Evolutionary conservation across 2,888 invertebrate species (phyloP).

Genomic region (Polymixis lichenea): DNA sequence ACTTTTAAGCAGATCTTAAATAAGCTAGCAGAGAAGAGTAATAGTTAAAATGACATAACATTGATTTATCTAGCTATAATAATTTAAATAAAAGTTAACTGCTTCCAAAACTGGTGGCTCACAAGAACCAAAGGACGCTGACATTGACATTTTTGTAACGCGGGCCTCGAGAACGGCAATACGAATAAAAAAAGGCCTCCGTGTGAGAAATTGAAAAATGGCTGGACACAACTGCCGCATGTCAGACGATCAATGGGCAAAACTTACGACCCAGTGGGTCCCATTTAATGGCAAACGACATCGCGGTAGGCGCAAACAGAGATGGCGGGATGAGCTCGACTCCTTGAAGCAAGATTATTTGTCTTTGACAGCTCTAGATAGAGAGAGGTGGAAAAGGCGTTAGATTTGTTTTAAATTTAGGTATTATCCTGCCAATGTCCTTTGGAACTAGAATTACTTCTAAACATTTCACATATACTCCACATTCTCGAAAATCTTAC

Average conservation of each 20-base stretch:
- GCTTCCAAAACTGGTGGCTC: not conserved
- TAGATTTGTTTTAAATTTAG: not conserved
- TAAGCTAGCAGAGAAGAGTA: slow-evolving; percentile 38
- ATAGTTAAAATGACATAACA: slow-evolving; percentile 17
- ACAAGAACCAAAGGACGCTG: slow-evolving; percentile 10
- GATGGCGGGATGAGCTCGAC: too few relatives aligned
- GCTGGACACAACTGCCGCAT: too few relatives aligned
- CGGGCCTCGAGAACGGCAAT: slow-evolving; percentile 14
- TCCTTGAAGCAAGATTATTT: too few relatives aligned
- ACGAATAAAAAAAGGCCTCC: not conserved
- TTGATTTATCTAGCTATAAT: slow-evolving; percentile 17
- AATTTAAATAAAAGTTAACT: slow-evolving; percentile 9
- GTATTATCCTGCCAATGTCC: not conserved
- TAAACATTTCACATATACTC: slow-evolving; percentile 13
- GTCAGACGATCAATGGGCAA: too few relatives aligned
- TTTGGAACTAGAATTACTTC: slow-evolving; percentile 13
- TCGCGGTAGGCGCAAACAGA: too few relatives aligned
- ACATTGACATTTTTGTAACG: not conserved
- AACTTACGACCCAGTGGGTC: too few relatives aligned
- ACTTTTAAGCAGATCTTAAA: slow-evolving; percentile 28
- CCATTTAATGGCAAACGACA: too few relatives aligned
- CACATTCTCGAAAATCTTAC: slow-evolving; percentile 14
- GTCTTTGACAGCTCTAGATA: too few relatives aligned
- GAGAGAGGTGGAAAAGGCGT: not conserved
- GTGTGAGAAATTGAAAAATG: not conserved